phyloP scores from a whole-genome alignment of 2,888 invertebrate species.

The Pristionchus maxplancki region DNA sequence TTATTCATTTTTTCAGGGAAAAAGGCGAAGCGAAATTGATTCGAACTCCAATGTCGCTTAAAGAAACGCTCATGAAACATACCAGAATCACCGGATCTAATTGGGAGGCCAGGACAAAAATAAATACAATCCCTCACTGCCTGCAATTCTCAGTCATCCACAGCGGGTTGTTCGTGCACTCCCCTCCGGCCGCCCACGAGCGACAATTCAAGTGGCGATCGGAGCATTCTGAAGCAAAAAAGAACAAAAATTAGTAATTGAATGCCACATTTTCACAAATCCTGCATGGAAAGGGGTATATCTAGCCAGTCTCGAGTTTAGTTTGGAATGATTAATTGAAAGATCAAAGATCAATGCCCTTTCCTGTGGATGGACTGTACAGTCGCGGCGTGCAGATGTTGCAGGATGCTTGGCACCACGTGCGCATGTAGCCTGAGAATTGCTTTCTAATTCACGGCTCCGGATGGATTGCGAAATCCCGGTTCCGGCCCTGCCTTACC shows the following conservation, averaged over 20 bases:
- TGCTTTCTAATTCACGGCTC: too few species aligned
- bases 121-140: neutral
- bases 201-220: slow-evolving; percentile 11
- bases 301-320: too few species aligned
- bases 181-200: neutral
- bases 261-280: too few species aligned
- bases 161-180: slow-evolving; percentile 41
- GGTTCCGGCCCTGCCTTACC: neutral
- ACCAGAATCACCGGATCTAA: too few species aligned
- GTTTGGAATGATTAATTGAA: too few species aligned
- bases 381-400: neutral
- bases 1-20: neutral
- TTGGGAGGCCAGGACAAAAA: too few species aligned
- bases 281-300: too few species aligned
- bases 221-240: slow-evolving; percentile 36
- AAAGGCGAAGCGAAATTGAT: neutral
- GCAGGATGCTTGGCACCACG: slow-evolving; percentile 37
- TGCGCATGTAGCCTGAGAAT: slow-evolving; percentile 46
- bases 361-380: neutral
- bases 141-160: slow-evolving; percentile 46
- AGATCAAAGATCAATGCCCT: too few species aligned
- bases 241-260: too few species aligned
- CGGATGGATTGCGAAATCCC: too few species aligned
- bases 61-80: neutral
- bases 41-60: neutral